Conservation (phyloP, 2,888 invertebrate species). For the Phragmatobia fuliginosa region DNA sequence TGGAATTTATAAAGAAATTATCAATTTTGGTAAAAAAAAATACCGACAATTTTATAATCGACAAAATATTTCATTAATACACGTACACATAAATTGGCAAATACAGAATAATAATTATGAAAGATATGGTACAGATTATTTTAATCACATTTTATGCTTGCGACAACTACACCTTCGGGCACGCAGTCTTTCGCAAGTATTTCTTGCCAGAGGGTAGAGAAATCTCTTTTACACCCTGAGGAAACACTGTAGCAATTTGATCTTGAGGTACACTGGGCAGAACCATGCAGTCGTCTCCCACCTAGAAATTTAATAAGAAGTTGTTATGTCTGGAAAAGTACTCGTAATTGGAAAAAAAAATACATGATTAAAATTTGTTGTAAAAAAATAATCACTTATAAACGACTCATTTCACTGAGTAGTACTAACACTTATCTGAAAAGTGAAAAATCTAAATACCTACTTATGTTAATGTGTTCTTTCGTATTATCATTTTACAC, state of each 20-base stretch:
- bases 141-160: slow-evolving; percentile 8
- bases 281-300: slow-evolving; percentile 96
- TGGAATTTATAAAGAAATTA: not conserved
- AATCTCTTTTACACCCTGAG: slow-evolving; percentile 89
- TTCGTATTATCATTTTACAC: too few species aligned
- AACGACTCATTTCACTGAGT: too few species aligned
- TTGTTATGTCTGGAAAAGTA: not conserved
- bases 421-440: too few species aligned
- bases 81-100: slow-evolving; percentile 12
- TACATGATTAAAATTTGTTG: too few species aligned
- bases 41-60: not conserved
- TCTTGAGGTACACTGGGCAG: slow-evolving; percentile 92
- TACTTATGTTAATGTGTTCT: too few species aligned
- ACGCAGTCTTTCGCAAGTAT: slow-evolving; percentile 92
- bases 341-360: not conserved
- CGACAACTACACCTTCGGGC: slow-evolving; percentile 73
- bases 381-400: too few species aligned
- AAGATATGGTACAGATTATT: not conserved
- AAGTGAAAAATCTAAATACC: too few species aligned
- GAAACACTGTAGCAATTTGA: slow-evolving; percentile 90
- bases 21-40: not conserved
- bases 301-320: slow-evolving; percentile 79
- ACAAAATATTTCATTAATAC: not conserved
- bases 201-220: slow-evolving; percentile 94
- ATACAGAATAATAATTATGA: slow-evolving; percentile 5